Base-by-base conservation (phyloP, 2,888 invertebrate species). In the Teleogryllus oceanicus region DNA sequence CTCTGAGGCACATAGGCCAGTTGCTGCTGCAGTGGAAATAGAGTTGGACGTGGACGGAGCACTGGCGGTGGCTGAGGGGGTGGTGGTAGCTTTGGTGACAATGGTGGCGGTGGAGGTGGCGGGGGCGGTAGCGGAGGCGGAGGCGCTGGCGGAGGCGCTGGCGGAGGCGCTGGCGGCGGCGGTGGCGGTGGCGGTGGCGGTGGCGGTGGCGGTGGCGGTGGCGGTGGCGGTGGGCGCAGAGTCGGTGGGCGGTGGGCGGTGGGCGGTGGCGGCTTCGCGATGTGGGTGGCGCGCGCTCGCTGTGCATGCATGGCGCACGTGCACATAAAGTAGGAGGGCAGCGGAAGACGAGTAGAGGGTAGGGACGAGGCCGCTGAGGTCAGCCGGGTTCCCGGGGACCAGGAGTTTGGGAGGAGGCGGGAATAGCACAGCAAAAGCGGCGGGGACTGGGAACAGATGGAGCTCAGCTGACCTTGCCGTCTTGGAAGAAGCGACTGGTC, bases 201-300 rank as follows among this genome's bases (percentile, higher is more conserved):
- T 88, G 86, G 2, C 87, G 86, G 5, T 85, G 81, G 86, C 89
- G 85, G 80, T 88, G 87, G 79, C 87, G 89, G 80, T 87, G 86
- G 84, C 88, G 88, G 81, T 89, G 89, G 81, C 89, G 89, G 83
- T 89, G 77, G 24, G 87, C 86, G 84, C 88, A 88, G 81, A 89
- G 89, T 81, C 89, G 89, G 83, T 89, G 89, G 89, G 77, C 89
- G 88, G 24, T 3, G 24, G 24, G 84, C 18, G 78, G 79, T 20
- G 78, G 37, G 24, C 24, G 2, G 24, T 3, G 24, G 24, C 24
- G 89, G 77, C 89, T 88, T 62, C 89, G 89, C 0, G 85, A 81
- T n/a, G 85, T 84, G 21, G 78, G 79, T 24, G 79, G 37, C 20
- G 11, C 85, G 83, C 79, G 80, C 84, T 83, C 84, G 16, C 83